Percentiles rank a stretch among this genome's conserved stretches.
phyloP scores from a whole-genome alignment of 2,797 vertebrate species.

The Florisuga fusca region DNA sequence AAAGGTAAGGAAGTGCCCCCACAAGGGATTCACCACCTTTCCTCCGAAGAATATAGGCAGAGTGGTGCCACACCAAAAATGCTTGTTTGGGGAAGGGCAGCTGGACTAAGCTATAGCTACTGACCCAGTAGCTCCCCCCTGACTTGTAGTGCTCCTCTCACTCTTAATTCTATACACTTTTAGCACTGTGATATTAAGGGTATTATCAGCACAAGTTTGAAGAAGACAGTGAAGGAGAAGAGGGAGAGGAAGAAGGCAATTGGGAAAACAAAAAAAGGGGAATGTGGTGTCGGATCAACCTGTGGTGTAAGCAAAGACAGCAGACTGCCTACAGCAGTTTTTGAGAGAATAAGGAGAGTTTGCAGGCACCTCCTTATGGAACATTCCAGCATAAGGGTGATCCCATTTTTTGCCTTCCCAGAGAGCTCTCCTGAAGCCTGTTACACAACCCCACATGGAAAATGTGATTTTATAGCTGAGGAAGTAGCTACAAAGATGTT shows the following conservation, averaged over 20 bases:
- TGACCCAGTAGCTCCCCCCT: not conserved
- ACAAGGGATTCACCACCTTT: not conserved
- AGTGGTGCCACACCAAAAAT: not conserved
- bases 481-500: not conserved
- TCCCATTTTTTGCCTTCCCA: not conserved
- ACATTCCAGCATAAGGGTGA: not conserved
- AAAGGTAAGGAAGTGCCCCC: slow-evolving; percentile 53
- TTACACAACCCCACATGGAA: not conserved
- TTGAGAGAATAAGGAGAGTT: not conserved
- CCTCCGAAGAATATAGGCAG: not conserved
- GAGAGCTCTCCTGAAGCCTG: not conserved
- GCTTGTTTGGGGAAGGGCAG: not conserved
- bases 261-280: not conserved
- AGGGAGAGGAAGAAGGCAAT: not conserved
- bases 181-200: not conserved
- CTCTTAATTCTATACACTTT: not conserved
- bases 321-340: not conserved
- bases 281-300: not conserved
- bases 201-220: not conserved
- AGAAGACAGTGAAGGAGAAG: not conserved
- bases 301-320: not conserved
- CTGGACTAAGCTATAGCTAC: not conserved
- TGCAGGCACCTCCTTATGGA: not conserved
- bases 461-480: not conserved
- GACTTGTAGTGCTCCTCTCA: not conserved